Evolutionary conservation across 2,797 vertebrate species (phyloP).

Genomic region (Hyperoplus immaculatus): DNA sequence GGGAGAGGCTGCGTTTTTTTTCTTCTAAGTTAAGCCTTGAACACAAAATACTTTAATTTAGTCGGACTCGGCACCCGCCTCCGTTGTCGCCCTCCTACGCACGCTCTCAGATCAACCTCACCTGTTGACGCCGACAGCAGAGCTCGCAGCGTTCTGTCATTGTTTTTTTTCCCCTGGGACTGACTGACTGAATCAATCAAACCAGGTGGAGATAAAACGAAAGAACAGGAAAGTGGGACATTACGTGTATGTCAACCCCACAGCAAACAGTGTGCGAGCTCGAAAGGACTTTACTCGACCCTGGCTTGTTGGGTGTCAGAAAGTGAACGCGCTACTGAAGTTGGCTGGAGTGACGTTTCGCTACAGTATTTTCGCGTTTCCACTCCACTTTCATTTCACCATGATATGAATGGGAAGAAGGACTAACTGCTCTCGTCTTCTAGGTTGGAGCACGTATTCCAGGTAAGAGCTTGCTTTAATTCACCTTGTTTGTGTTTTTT

Average conservation of each 20-base stretch:
- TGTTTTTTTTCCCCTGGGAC: neutral
- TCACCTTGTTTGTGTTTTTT: neutral
- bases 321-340: constrained; percentile 55
- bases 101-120: constrained; percentile 59
- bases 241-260: neutral
- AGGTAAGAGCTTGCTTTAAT: constrained; percentile 57
- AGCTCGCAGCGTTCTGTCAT: constrained; percentile 35
- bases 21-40: neutral
- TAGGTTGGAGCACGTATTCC: constrained; percentile 16
- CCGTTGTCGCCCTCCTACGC: constrained; percentile 33
- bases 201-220: constrained; percentile 25
- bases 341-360: constrained; percentile 6
- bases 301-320: neutral
- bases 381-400: neutral
- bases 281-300: neutral
- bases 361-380: neutral
- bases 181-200: constrained; percentile 23
- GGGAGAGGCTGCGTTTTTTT: too few relatives aligned
- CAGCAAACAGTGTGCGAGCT: neutral
- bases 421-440: neutral
- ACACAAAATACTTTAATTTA: neutral
- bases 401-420: constrained; percentile 2
- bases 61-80: constrained; percentile 32
- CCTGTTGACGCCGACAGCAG: constrained; percentile 70
- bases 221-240: neutral